phyloP scores from a whole-genome alignment of 1,140 invertebrate genomes.

The Dendroctonus ponderosae region DNA sequence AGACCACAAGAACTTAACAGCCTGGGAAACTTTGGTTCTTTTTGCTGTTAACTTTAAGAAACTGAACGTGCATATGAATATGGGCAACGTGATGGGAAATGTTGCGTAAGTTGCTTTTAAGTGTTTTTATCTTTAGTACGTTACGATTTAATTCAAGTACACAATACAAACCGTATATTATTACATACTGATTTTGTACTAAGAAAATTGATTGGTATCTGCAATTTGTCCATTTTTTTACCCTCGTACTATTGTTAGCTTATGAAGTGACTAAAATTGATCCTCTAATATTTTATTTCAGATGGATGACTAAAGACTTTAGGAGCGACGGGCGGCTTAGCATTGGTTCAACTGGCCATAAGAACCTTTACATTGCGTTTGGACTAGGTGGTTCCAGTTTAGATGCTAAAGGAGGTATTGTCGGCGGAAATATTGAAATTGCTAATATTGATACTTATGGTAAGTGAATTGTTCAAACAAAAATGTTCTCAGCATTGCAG shows the following conservation, averaged over 20 bases:
- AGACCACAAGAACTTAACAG: constrained; percentile 58
- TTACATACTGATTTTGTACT: no score
- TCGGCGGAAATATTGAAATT: constrained; percentile 90
- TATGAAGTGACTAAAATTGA: no score
- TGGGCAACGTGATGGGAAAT: constrained; percentile 98
- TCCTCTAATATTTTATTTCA: constrained; percentile 44
- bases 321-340: constrained; percentile 86
- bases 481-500: not conserved
- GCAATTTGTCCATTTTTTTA: no score
- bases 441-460: constrained; percentile 84
- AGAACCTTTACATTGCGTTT: constrained; percentile 87
- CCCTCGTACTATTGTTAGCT: no score
- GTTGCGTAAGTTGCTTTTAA: constrained; percentile 65
- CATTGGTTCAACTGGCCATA: constrained; percentile 91
- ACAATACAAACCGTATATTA: no score
- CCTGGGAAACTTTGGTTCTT: constrained; percentile 93
- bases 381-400: constrained; percentile 86
- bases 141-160: no score
- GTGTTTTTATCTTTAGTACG: no score
- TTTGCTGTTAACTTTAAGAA: constrained; percentile 95
- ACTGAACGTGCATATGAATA: constrained; percentile 96
- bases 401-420: constrained; percentile 94
- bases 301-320: constrained; percentile 89
- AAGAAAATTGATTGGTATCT: no score
- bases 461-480: constrained; percentile 52